Evolutionary conservation across 92 coral and sea anemone species (phyloP).

Genomic region (Micromussa lordhowensis): DNA sequence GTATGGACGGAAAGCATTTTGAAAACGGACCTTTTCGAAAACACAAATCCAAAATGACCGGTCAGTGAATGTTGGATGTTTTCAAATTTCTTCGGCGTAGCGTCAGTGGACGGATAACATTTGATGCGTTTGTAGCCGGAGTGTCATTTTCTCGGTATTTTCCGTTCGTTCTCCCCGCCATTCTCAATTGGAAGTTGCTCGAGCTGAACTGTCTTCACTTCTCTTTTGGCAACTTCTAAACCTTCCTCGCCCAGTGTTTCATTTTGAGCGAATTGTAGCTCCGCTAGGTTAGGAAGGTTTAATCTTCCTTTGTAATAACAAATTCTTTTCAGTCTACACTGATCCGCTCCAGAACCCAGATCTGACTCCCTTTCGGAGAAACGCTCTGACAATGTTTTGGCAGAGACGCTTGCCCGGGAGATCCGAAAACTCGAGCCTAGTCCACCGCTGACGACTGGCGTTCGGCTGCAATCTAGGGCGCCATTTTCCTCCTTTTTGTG

Average conservation of each 20-base stretch:
- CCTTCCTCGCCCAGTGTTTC: background rate
- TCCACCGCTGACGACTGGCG: constrained; percentile 26
- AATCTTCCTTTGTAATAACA: constrained; percentile 3
- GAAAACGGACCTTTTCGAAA: too few relatives aligned
- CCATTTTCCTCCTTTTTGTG: background rate
- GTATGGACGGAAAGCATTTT: too few relatives aligned
- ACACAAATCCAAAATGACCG: too few relatives aligned
- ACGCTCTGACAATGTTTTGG: constrained; percentile 15
- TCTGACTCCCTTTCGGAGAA: constrained; percentile 8
- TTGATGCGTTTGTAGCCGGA: too few relatives aligned
- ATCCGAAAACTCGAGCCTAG: constrained; percentile 56
- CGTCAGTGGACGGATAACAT: too few relatives aligned
- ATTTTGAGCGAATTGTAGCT: background rate
- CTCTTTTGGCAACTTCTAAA: background rate
- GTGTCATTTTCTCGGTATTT: background rate
- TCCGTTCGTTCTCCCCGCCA: too few relatives aligned
- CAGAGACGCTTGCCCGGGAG: constrained; percentile 40
- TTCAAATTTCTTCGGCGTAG: too few relatives aligned
- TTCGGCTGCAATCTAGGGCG: constrained; percentile 25
- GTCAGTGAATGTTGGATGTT: too few relatives aligned
- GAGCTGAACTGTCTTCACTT: background rate
- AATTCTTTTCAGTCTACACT: constrained; percentile 17
- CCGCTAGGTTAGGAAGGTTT: background rate
- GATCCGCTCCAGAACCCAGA: background rate
- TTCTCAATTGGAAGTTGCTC: background rate